phyloP scores from a whole-genome alignment of 2,888 invertebrate genomes.

The Pomacea canaliculata region DNA sequence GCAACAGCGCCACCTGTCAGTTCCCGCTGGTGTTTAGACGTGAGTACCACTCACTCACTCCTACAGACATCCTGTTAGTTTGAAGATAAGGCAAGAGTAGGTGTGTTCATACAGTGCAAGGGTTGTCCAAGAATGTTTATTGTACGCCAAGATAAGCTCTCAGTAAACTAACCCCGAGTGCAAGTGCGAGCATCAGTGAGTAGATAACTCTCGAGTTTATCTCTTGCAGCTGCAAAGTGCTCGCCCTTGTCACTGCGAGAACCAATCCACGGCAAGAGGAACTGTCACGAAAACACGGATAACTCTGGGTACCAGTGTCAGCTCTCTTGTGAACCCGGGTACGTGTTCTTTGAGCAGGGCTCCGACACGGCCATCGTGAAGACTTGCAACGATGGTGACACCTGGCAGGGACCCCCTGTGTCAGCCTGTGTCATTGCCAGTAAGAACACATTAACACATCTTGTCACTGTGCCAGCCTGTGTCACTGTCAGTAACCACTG shows the following conservation, averaged over 20 bases:
- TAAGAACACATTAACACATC: constrained; percentile 14
- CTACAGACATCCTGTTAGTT: too few relatives aligned
- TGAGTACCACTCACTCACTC: too few relatives aligned
- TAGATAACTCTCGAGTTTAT: not conserved
- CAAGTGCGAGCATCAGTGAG: too few relatives aligned
- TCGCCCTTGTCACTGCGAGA: constrained; percentile 38
- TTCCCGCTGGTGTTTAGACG: constrained; percentile 79
- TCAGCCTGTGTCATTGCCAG: constrained; percentile 29
- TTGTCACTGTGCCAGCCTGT: too few relatives aligned
- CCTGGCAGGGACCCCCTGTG: constrained; percentile 21
- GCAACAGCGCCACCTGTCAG: constrained; percentile 95
- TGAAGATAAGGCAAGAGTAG: too few relatives aligned
- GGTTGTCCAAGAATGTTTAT: too few relatives aligned
- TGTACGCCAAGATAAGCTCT: too few relatives aligned
- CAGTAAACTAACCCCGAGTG: too few relatives aligned
- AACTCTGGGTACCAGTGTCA: constrained; percentile 37
- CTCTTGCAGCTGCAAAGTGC: constrained; percentile 39
- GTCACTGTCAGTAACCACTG: too few relatives aligned
- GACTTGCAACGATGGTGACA: constrained; percentile 21
- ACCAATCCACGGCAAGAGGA: constrained; percentile 39
- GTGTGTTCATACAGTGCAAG: too few relatives aligned
- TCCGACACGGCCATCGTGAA: constrained; percentile 1
- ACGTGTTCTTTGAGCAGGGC: constrained; percentile 36
- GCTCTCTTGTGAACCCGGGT: constrained; percentile 40
- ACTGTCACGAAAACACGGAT: constrained; percentile 24